A percentile compares a stretch with the other conserved stretches of the same genome.
Evolutionary conservation across 2,888 invertebrate species (phyloP).

Genomic region (Lamellibrachia columna): DNA sequence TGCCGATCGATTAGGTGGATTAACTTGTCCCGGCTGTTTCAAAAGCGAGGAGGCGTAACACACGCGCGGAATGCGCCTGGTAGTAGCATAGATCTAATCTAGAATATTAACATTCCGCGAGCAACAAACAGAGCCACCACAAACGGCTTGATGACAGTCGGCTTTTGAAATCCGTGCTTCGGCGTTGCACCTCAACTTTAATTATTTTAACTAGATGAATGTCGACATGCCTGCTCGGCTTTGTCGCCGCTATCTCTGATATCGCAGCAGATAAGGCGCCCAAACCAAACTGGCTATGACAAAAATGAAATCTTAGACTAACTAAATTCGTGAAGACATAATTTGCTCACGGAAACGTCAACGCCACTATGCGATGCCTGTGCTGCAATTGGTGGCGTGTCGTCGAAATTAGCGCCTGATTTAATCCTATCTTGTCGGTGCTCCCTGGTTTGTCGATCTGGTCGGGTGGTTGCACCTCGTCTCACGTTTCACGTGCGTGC

Average conservation of each 20-base stretch:
- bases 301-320: constrained; percentile 6
- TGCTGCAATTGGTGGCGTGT: not conserved
- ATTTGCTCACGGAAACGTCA: not conserved
- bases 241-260: not conserved
- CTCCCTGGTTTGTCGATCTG: not conserved
- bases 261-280: not conserved
- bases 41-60: not conserved
- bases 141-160: not conserved
- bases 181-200: not conserved
- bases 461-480: not conserved
- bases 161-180: not conserved
- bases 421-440: not conserved
- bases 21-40: not conserved
- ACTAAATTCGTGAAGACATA: constrained; percentile 16
- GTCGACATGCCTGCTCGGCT: not conserved
- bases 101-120: constrained; percentile 9
- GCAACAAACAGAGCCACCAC: not conserved
- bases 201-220: constrained; percentile 16
- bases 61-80: not conserved
- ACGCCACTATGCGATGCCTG: not conserved
- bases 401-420: not conserved
- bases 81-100: not conserved
- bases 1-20: not conserved
- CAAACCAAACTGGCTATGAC: not conserved
- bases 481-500: not conserved